A percentile compares a stretch with the other conserved stretches of the same genome.
Conservation (phyloP, 2,797 vertebrate genomes). For the Dermochelys coriacea region DNA sequence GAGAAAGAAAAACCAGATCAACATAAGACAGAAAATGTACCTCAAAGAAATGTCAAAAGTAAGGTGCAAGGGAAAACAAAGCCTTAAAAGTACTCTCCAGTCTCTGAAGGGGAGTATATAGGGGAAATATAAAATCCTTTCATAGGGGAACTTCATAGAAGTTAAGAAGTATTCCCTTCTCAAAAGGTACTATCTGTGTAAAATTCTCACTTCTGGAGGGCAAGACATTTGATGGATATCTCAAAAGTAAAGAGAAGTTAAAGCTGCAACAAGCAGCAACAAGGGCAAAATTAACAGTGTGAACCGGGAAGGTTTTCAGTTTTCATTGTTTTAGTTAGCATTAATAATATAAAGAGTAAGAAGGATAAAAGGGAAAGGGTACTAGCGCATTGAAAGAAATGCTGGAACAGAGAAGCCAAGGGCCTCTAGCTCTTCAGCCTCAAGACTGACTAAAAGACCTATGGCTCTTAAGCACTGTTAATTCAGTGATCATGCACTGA, state of each 20-base stretch:
- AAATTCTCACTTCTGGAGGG: neutral
- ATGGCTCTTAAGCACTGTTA: neutral
- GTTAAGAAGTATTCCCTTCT: neutral
- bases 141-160: neutral
- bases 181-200: neutral
- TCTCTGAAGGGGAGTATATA: neutral
- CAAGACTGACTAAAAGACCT: neutral
- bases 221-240: neutral
- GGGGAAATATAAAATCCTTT: neutral
- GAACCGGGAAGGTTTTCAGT: neutral
- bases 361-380: neutral
- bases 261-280: neutral
- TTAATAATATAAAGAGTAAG: neutral
- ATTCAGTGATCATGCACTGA: neutral
- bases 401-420: neutral
- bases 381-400: neutral
- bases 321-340: neutral
- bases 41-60: neutral
- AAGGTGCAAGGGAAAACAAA: neutral
- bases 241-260: constrained; percentile 31
- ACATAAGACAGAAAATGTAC: neutral
- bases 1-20: neutral
- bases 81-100: neutral
- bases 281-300: neutral
- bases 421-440: neutral